Percentiles rank a stretch among this genome's conserved stretches.
Conservation (phyloP, 2,888 invertebrate species). For the Andrena camellia region DNA sequence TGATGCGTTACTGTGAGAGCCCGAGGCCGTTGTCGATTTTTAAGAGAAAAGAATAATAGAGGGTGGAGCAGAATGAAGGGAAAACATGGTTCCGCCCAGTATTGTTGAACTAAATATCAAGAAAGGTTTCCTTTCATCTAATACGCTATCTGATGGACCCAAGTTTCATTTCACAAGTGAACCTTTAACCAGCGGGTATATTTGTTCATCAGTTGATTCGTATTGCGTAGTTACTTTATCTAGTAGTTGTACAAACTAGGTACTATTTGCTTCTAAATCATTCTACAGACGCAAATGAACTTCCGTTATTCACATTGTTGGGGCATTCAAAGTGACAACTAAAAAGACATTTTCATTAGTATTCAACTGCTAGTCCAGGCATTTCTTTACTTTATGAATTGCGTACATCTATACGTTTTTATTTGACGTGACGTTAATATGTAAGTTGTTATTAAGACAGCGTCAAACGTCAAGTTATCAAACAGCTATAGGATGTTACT, state of each 20-base stretch:
- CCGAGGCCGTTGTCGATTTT: conserved; percentile 6
- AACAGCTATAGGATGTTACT: too few relatives aligned
- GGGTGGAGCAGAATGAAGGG: conserved; percentile 12
- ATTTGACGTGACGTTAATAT: too few relatives aligned
- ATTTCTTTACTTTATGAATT: too few relatives aligned
- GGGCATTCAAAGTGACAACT: too few relatives aligned
- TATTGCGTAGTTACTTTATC: not conserved
- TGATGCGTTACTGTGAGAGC: conserved; percentile 12
- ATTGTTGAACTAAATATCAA: conserved; percentile 27
- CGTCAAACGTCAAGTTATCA: too few relatives aligned
- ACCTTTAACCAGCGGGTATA: not conserved
- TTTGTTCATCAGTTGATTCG: not conserved
- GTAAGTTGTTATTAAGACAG: too few relatives aligned
- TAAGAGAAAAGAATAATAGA: conserved; percentile 21
- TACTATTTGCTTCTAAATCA: not conserved
- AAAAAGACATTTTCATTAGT: too few relatives aligned
- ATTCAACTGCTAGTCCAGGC: too few relatives aligned
- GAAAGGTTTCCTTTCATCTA: not conserved
- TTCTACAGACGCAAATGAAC: too few relatives aligned
- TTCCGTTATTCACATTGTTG: too few relatives aligned
- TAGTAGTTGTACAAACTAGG: not conserved
- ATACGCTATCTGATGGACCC: not conserved
- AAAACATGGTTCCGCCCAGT: conserved; percentile 23
- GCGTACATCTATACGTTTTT: too few relatives aligned
- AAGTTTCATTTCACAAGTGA: not conserved